These are phyloP conservation scores for Chrosomus eos DNA, from an alignment of 2,797 vertebrate species.

Conservation along the genomic window DNA sequence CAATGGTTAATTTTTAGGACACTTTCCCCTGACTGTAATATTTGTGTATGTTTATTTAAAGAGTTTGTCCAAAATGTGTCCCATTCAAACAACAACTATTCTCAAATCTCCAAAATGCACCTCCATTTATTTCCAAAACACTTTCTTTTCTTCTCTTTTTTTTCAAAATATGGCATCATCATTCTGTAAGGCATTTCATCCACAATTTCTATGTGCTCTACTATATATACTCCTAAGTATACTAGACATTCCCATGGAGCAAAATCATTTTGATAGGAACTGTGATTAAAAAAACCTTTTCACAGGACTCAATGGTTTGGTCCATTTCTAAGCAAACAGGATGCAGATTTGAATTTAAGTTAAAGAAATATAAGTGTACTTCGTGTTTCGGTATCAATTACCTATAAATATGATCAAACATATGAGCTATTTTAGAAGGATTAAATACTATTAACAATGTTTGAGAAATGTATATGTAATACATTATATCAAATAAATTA, in stretches of 20 bases:
- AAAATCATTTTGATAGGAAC: neutral
- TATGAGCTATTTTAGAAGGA: neutral
- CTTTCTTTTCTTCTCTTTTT: neutral
- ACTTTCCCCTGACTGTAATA: slow-evolving; percentile 3
- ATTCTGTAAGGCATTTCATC: slow-evolving; percentile 50
- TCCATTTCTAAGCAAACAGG: neutral
- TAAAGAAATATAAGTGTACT: neutral
- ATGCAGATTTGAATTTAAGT: neutral
- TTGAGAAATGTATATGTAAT: neutral
- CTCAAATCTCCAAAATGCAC: neutral
- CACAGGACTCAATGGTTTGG: neutral
- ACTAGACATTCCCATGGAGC: neutral
- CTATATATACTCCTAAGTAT: neutral
- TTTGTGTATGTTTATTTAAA: neutral
- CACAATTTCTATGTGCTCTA: slow-evolving; percentile 25
- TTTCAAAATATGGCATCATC: slow-evolving; percentile 38
- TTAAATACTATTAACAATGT: neutral
- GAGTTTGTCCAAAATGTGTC: neutral
- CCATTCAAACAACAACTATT: neutral
- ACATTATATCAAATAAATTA: neutral
- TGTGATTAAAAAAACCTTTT: neutral
- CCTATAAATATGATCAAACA: neutral
- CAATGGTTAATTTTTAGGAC: slow-evolving; percentile 8
- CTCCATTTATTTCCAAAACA: neutral
- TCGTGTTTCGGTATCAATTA: neutral